Evolutionary conservation across 1,140 invertebrate species (phyloP).

Genomic region (Conus ventricosus): DNA sequence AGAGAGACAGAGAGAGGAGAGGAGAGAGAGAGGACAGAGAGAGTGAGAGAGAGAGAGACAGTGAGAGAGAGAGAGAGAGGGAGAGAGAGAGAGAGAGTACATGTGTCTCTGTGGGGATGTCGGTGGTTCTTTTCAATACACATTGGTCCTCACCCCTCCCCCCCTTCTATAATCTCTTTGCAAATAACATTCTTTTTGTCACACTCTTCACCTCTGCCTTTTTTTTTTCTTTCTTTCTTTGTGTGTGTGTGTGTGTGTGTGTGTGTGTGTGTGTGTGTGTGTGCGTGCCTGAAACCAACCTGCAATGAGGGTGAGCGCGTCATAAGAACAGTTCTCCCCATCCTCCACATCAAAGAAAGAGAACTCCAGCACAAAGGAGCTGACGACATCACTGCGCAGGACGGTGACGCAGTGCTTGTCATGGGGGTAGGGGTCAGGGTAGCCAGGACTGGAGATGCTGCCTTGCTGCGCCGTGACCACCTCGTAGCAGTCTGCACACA

Average conservation of each 20-base stretch:
- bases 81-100: too few relatives aligned
- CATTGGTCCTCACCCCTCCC: too few relatives aligned
- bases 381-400: conserved; percentile 46
- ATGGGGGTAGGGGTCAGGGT: conserved; percentile 49
- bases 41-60: too few relatives aligned
- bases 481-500: conserved; percentile 40
- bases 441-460: conserved; percentile 52
- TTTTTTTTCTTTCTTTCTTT: not conserved
- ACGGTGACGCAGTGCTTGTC: conserved; percentile 47
- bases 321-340: conserved; percentile 54
- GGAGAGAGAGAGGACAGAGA: too few relatives aligned
- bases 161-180: too few relatives aligned
- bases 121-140: too few relatives aligned
- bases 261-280: not conserved
- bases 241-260: not conserved
- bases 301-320: conserved; percentile 42
- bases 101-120: too few relatives aligned
- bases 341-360: conserved; percentile 54
- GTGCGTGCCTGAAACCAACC: not conserved
- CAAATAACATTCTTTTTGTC: too few relatives aligned
- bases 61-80: too few relatives aligned
- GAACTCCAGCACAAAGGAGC: conserved; percentile 52
- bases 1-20: too few relatives aligned
- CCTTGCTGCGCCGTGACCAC: conserved; percentile 32
- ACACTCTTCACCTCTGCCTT: too few relatives aligned